Evolutionary conservation across 1,140 invertebrate genomes (phyloP), one percentile per base, ranked within the genome.

Genomic region (Acromyrmex echinatior): DNA sequence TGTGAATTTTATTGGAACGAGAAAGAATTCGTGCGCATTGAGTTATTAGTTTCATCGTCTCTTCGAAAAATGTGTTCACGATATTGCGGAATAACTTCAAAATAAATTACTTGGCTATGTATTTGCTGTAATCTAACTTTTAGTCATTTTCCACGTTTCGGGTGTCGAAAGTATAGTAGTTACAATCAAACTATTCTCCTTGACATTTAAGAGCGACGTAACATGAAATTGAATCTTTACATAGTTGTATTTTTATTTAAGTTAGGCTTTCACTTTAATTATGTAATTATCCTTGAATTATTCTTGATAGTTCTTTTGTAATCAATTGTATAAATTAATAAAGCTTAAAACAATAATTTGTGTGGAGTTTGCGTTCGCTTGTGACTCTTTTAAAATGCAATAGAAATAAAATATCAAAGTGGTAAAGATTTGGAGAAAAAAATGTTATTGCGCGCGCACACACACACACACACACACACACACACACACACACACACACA

Each of bases 91-190:
- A 74, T 73, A 74, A 62, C 21, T 79, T 79, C 49, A 9, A 5
- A 66, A 86, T 49, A 86, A 86, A 79, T 86, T 68, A 62, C 74
- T 53, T 16, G 49, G n/a, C n/a, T 86, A 58, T 45, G 71, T 21
- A 21, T 60, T 49, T n/a, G 14, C 35, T 10, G 62, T 79, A 66
- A 79, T 86, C 25, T 66, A 79, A 86, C 62, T 86, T 86, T 66
- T 58, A 49, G 45, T 63, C 73, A 78, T 65, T 86, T 66, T 65
- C 60, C 35, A 31, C 16, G 74, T 78, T 74, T 76, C 18, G 39
- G 35, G 35, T 18, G 60, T 56, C 9, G 80, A 60, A n/a, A 39
- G 53, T 5, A 10, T 12, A 16, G 9, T 39, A 45, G 35, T 45
- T 49, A 9, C 49, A 58, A n/a, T 39, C 74, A 35, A 49, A 70